Evolutionary conservation across 2,113 vertebrate genomes (phyloP).

Genomic region (Syrmaticus mikado): DNA sequence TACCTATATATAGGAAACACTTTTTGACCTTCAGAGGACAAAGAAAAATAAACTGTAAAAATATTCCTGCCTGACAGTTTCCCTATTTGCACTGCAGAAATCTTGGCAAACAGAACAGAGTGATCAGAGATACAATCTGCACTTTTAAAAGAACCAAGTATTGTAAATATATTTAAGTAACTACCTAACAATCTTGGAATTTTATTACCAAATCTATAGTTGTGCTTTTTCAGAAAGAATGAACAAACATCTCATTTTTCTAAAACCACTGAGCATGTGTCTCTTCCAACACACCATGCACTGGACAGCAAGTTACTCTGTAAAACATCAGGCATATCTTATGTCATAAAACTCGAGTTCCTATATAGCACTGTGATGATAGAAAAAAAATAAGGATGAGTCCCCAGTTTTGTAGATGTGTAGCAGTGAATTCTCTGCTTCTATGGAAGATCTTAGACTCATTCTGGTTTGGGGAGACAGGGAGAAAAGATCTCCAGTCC

Average conservation of each 20-base stretch:
- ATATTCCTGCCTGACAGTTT: neutral
- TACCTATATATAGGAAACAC: slow-evolving; percentile 5
- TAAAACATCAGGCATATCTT: neutral
- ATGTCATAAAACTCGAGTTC: neutral
- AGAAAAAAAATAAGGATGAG: neutral
- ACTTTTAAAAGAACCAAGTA: neutral
- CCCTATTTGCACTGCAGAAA: neutral
- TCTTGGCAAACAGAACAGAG: neutral
- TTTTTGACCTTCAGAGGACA: neutral
- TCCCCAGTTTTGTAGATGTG: neutral
- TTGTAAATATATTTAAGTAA: neutral
- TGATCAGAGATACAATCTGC: neutral
- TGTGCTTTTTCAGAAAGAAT: neutral
- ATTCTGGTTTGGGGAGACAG: neutral
- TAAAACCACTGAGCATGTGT: neutral
- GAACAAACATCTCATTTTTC: neutral
- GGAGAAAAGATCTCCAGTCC: neutral
- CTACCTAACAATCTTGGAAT: neutral
- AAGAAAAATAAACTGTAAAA: slow-evolving; percentile 31
- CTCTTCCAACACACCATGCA: neutral
- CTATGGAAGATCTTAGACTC: neutral
- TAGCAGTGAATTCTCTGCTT: neutral
- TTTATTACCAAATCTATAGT: neutral
- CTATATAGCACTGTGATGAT: neutral
- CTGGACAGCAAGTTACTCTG: neutral